Evolutionary conservation across 1,140 invertebrate species (phyloP).

Genomic region (Aphelinus certus): DNA sequence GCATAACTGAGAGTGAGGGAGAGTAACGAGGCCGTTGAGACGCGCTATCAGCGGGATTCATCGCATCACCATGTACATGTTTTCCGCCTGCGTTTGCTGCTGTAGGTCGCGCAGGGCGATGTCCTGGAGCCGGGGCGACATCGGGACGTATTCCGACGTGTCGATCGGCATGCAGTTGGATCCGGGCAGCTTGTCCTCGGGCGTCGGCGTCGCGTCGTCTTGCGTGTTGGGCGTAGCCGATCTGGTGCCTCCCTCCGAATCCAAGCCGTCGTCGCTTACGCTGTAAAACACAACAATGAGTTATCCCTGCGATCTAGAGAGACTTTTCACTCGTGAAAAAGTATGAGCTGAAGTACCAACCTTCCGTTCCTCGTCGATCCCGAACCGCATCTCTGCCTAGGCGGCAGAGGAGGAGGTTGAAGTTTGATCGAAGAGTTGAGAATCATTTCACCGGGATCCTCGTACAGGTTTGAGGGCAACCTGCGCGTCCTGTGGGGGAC

Average conservation of each 20-base stretch:
- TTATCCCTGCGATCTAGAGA: neutral
- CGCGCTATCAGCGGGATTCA: constrained; percentile 31
- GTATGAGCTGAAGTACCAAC: constrained; percentile 35
- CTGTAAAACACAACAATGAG: constrained; percentile 26
- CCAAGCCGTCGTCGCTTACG: constrained; percentile 52
- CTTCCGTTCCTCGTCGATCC: constrained; percentile 52
- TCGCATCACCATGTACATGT: constrained; percentile 62
- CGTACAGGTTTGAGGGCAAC: constrained; percentile 51
- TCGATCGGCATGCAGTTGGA: constrained; percentile 38
- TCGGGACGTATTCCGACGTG: constrained; percentile 59
- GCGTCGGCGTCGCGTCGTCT: constrained; percentile 47
- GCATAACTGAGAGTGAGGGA: neutral
- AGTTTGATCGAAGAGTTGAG: constrained; percentile 41
- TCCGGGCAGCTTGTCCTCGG: constrained; percentile 44
- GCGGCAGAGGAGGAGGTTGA: constrained; percentile 61
- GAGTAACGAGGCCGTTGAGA: neutral
- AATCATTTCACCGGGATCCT: constrained; percentile 52
- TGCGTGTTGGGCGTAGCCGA: constrained; percentile 50
- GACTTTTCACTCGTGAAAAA: neutral
- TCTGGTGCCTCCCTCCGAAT: constrained; percentile 51
- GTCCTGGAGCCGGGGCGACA: constrained; percentile 58
- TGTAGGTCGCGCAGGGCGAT: constrained; percentile 45
- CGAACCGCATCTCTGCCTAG: constrained; percentile 52
- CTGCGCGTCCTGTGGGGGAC: constrained; percentile 35
- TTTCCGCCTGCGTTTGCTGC: constrained; percentile 49